A percentile compares a stretch with the other conserved stretches of the same genome.
phyloP scores from a whole-genome alignment of 2,888 invertebrate species.

The Brachypterus glaber region DNA sequence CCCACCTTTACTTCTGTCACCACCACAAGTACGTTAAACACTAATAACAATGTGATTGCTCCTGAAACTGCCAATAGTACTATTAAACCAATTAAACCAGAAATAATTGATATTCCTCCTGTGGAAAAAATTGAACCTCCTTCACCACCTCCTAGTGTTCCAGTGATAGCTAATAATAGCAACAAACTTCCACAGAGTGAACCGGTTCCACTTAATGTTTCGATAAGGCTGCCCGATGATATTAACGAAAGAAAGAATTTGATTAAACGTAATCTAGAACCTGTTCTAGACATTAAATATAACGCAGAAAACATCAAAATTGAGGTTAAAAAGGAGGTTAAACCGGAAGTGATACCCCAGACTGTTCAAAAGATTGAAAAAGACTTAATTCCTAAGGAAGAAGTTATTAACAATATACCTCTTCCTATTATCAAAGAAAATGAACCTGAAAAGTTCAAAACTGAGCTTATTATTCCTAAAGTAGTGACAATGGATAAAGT shows the following conservation, averaged over 20 bases:
- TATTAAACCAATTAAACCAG: slow-evolving; percentile 3
- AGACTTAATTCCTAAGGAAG: slow-evolving; percentile 27
- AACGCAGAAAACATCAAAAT: slow-evolving; percentile 20
- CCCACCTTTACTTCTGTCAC: slow-evolving; percentile 12
- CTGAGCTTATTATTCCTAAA: slow-evolving; percentile 54
- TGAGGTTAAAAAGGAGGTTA: slow-evolving; percentile 31
- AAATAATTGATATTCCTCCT: slow-evolving; percentile 8
- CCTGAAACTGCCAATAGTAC: slow-evolving; percentile 14
- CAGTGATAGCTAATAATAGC: slow-evolving; percentile 1
- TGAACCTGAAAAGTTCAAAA: slow-evolving; percentile 44
- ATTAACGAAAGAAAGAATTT: slow-evolving; percentile 39
- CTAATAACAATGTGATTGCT: slow-evolving; percentile 13
- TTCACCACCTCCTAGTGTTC: slow-evolving; percentile 6
- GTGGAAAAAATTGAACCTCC: slow-evolving; percentile 9
- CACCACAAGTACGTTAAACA: slow-evolving; percentile 9
- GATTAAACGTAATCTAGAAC: slow-evolving; percentile 35
- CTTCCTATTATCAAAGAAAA: no score
- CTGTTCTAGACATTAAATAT: slow-evolving; percentile 26
- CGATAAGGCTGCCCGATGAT: slow-evolving; percentile 38
- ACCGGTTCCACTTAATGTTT: slow-evolving; percentile 37
- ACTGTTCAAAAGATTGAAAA: slow-evolving; percentile 17
- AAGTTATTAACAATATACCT: no score
- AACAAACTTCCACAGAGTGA: slow-evolving; percentile 13
- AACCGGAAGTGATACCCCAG: slow-evolving; percentile 7
- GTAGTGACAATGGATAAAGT: slow-evolving; percentile 48